Evolutionary conservation across 2,888 invertebrate species (phyloP), one percentile per base, ranked within the genome.

Genomic region (Clepsis dumicolana): DNA sequence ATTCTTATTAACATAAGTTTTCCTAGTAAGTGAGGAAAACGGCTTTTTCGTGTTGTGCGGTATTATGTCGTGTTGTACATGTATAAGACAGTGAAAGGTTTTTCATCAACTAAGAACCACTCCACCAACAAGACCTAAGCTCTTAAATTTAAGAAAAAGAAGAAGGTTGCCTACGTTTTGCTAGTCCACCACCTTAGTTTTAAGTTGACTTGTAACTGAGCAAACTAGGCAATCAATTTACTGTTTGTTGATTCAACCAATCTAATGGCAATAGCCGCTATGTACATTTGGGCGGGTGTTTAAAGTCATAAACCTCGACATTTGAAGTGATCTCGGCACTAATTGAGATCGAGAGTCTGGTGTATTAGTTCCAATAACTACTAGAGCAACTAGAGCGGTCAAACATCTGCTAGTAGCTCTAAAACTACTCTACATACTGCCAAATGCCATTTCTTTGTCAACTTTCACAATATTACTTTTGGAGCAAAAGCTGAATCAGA

Each of bases 281-380:
- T 68, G 63, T 64, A 32, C 68, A 64, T 59, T 68, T 59, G 68
- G 66, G 62, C 16, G 21, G 38, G 35, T 59, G 63, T 63, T 63
- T 18, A 59, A 57, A 59, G 68, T 14, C 59, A 41, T 41, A 29
- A 60, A 63, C 52, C 66, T 59, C 27, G 59, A 64, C 68, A 64
- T 64, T 41, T 53, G 57, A 32, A 59, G 44, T 52, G 67, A 56
- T 67, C 56, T 62, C 38, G 12, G 57, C n/a, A 21, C 24, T 68
- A 64, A 68, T 64, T 64, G 68, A 64, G 68, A 68, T 59, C 52
- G 68, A 68, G 63, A 67, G 62, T n/a, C 27, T 32, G 35, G 48
- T 63, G 57, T 24, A 50, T 21, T 25, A 48, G 24, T 50, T 48
- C 27, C 25, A 4, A 18, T 38, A 61, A 32, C 50, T 27, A 62